Conservation (phyloP, 2,888 invertebrate genomes). For the Tanypteryx hageni region DNA sequence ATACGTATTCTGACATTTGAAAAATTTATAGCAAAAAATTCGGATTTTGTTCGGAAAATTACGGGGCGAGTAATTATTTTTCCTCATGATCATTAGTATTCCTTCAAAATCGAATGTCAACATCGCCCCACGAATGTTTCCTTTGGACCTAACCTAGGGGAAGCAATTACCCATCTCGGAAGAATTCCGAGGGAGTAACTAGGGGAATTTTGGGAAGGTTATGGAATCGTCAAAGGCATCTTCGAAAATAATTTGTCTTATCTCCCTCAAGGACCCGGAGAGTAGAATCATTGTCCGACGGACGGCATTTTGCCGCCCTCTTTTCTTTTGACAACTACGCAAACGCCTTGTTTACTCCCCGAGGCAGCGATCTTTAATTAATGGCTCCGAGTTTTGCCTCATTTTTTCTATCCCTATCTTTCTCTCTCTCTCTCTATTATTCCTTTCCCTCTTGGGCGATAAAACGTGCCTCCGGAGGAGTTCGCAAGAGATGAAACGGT, state of each 20-base stretch:
- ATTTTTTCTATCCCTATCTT: not conserved
- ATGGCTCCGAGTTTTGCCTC: not conserved
- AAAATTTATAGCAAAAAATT: too few relatives aligned
- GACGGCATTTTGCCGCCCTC: not conserved
- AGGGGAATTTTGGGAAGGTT: not conserved
- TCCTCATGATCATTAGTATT: too few relatives aligned
- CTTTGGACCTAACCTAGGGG: too few relatives aligned
- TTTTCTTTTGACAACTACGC: constrained; percentile 40
- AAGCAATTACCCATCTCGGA: too few relatives aligned
- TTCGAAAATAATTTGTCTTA: not conserved
- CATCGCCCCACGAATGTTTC: too few relatives aligned
- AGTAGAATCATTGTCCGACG: not conserved
- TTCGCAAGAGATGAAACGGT: not conserved
- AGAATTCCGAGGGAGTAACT: not conserved
- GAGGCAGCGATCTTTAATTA: not conserved
- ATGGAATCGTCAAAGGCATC: not conserved
- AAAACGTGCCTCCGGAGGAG: not conserved
- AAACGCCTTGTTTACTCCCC: not conserved
- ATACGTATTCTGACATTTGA: too few relatives aligned
- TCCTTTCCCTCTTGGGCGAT: not conserved
- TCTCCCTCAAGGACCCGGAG: not conserved
- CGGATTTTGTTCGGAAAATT: too few relatives aligned
- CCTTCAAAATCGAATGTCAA: too few relatives aligned
- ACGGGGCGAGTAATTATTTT: too few relatives aligned
- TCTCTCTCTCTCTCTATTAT: not conserved